These are phyloP conservation scores for Plebejus anna DNA, from an alignment of 2,888 invertebrate species.

Conservation along the genomic window DNA sequence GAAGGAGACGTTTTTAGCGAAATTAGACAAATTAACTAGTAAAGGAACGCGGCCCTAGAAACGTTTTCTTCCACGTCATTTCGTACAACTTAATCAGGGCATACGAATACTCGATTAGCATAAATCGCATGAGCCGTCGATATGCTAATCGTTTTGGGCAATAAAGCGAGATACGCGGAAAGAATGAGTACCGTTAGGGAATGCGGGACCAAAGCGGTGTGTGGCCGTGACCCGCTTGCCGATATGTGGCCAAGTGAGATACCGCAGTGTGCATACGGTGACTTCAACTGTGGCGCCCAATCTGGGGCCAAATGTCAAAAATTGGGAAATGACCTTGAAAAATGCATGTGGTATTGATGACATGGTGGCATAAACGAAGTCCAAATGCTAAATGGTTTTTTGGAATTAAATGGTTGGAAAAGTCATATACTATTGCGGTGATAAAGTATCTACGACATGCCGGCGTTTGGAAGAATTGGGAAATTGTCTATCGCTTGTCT, in stretches of 20 bases:
- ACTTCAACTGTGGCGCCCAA: background rate
- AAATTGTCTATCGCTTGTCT: no score
- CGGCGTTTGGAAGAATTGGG: no score
- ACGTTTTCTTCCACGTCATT: background rate
- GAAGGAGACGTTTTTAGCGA: no score
- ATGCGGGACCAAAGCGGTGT: slow-evolving; percentile 49
- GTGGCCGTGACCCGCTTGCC: slow-evolving; percentile 73
- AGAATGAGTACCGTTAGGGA: slow-evolving; percentile 42
- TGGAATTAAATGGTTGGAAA: no score
- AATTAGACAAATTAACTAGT: no score
- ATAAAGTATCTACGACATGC: no score
- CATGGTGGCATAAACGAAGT: background rate
- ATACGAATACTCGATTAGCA: slow-evolving; percentile 1
- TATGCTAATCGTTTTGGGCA: slow-evolving; percentile 33
- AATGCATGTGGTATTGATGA: background rate
- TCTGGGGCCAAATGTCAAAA: background rate
- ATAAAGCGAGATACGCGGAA: slow-evolving; percentile 39
- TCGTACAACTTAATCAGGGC: slow-evolving; percentile 12
- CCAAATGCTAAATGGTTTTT: background rate
- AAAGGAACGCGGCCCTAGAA: background rate
- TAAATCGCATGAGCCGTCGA: slow-evolving; percentile 2
- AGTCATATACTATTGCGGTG: no score
- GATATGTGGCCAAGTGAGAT: slow-evolving; percentile 44
- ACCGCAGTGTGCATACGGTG: slow-evolving; percentile 38
- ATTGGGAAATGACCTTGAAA: background rate